These are phyloP conservation scores for Troilus luridus DNA, from an alignment of 2,888 invertebrate species.

Conservation along the genomic window DNA sequence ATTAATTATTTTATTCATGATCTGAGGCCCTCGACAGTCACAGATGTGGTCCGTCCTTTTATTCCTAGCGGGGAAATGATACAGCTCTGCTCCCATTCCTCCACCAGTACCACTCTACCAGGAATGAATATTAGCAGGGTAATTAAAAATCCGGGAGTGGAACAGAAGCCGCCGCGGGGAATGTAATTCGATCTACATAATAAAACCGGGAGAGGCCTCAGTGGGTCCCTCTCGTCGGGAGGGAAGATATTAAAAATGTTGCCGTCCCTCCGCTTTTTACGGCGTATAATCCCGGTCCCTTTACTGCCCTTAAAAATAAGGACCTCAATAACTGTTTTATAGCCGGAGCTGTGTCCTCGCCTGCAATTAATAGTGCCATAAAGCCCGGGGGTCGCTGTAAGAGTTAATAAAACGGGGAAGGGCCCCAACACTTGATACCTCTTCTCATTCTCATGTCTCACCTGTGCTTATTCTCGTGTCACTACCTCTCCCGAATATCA, in stretches of 20 bases:
- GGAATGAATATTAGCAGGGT: constrained; percentile 50
- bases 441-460: constrained; percentile 54
- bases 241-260: constrained; percentile 59
- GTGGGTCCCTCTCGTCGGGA: background rate
- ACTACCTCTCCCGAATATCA: constrained; percentile 56
- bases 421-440: constrained; percentile 49
- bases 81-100: background rate
- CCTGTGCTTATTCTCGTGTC: constrained; percentile 61
- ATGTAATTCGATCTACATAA: constrained; percentile 59
- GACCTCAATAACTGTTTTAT: constrained; percentile 60
- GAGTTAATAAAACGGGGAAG: constrained; percentile 58
- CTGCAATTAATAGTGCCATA: constrained; percentile 57
- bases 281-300: constrained; percentile 56
- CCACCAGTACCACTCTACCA: background rate
- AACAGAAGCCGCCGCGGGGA: constrained; percentile 20
- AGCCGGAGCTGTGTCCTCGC: constrained; percentile 55
- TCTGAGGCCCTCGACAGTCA: background rate
- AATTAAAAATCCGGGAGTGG: constrained; percentile 41
- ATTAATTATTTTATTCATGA: background rate
- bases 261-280: constrained; percentile 51
- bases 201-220: constrained; percentile 48
- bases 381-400: constrained; percentile 50
- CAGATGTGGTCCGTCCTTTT: background rate
- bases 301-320: constrained; percentile 57
- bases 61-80: background rate